phyloP scores from a whole-genome alignment of 2,888 invertebrate species.

The Xanthorhoe spadicearia region DNA sequence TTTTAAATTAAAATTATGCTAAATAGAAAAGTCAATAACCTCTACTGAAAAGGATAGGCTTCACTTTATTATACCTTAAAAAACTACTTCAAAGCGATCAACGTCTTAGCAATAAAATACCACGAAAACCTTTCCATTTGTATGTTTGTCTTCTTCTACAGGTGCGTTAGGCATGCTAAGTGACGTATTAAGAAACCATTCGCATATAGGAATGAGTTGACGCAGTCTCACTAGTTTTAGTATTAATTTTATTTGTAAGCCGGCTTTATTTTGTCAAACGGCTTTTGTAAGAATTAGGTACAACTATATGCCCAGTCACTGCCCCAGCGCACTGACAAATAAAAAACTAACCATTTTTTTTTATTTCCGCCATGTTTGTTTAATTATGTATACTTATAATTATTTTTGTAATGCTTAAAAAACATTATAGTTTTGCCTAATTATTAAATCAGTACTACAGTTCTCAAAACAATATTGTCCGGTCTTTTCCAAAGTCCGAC shows the following conservation, averaged over 20 bases:
- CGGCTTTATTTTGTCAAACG: background rate
- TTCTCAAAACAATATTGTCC: background rate
- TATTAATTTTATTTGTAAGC: background rate
- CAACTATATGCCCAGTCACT: too few relatives aligned
- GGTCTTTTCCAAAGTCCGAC: background rate
- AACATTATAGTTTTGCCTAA: background rate
- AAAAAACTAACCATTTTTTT: too few relatives aligned
- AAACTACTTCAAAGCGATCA: conserved; percentile 10
- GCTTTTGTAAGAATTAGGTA: background rate
- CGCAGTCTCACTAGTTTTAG: conserved; percentile 3
- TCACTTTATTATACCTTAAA: background rate
- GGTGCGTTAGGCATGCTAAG: conserved; percentile 45
- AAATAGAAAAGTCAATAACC: background rate
- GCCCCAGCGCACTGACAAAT: too few relatives aligned
- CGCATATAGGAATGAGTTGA: conserved; percentile 38
- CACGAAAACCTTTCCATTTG: conserved; percentile 42
- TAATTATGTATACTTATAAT: too few relatives aligned
- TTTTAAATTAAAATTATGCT: background rate
- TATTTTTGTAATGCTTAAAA: too few relatives aligned
- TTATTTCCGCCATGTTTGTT: too few relatives aligned
- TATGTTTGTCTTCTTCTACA: conserved; percentile 40
- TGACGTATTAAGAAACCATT: conserved; percentile 47
- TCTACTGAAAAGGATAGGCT: background rate
- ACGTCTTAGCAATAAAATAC: conserved; percentile 28
- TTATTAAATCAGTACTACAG: background rate